phyloP scores from a whole-genome alignment of 2,113 vertebrate genomes.

The Dermatemys mawii region DNA sequence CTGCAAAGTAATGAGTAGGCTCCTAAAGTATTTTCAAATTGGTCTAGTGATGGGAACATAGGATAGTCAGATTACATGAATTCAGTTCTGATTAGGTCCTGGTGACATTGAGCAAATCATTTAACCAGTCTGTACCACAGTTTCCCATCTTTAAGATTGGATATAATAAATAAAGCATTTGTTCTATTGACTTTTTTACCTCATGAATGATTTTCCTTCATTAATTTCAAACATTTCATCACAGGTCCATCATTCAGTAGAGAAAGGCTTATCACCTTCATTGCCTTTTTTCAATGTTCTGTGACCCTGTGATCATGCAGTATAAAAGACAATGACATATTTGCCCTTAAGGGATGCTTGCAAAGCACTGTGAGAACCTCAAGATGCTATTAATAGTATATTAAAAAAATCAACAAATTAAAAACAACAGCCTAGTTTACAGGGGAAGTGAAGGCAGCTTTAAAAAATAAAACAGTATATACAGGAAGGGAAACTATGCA shows the following conservation, averaged over 20 bases:
- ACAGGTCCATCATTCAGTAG: neutral
- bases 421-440: no score
- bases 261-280: neutral
- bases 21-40: neutral
- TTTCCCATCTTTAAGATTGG: neutral
- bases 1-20: neutral
- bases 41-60: neutral
- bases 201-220: neutral
- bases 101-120: neutral
- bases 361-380: neutral
- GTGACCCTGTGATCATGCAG: rapidly evolving
- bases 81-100: neutral
- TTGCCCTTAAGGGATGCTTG: neutral
- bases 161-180: neutral
- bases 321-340: neutral
- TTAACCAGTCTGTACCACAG: neutral
- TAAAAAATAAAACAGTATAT: no score
- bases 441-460: no score
- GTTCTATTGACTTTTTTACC: neutral
- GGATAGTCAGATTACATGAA: neutral
- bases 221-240: neutral
- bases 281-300: neutral
- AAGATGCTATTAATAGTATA: neutral
- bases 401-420: no score
- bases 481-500: no score